A percentile compares a stretch with the other conserved stretches of the same genome.
These are phyloP conservation scores for Pachyramphus minor DNA, from an alignment of 2,113 vertebrate genomes.

Conservation along the genomic window DNA sequence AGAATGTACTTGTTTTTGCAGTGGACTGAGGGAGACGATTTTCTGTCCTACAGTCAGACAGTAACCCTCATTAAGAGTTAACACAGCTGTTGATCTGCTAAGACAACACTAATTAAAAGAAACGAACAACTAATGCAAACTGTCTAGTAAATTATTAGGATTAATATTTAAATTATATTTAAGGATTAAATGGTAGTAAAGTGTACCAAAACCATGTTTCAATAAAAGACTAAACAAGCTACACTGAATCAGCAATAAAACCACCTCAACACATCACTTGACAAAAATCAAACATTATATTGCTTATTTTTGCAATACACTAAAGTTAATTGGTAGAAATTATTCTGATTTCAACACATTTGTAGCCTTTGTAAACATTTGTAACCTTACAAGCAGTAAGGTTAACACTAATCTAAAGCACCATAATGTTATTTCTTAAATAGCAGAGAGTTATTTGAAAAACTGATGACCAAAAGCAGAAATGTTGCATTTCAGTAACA, in stretches of 20 bases:
- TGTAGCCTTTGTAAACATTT: not conserved
- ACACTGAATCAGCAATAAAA: slow-evolving; percentile 19
- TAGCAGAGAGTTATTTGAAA: not conserved
- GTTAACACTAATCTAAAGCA: not conserved
- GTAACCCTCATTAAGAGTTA: not conserved
- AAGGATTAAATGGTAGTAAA: not conserved
- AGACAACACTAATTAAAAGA: slow-evolving; percentile 3
- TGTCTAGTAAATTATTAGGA: not conserved
- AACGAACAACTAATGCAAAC: slow-evolving; percentile 2
- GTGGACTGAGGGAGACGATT: not conserved
- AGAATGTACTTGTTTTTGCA: not conserved
- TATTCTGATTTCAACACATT: not conserved
- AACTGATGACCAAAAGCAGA: not conserved
- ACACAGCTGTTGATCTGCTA: not conserved
- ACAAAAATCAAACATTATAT: not conserved
- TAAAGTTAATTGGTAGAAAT: slow-evolving; percentile 21
- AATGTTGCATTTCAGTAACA: not conserved
- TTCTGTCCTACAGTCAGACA: not conserved
- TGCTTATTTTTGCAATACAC: not conserved
- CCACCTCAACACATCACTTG: not conserved
- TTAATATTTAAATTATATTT: not conserved
- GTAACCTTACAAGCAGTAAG: not conserved
- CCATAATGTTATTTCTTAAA: not conserved
- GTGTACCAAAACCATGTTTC: not conserved
- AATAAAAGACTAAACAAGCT: not conserved